Conservation (phyloP, 1,140 invertebrate genomes). For the Aphaenogaster ashmeadi region DNA sequence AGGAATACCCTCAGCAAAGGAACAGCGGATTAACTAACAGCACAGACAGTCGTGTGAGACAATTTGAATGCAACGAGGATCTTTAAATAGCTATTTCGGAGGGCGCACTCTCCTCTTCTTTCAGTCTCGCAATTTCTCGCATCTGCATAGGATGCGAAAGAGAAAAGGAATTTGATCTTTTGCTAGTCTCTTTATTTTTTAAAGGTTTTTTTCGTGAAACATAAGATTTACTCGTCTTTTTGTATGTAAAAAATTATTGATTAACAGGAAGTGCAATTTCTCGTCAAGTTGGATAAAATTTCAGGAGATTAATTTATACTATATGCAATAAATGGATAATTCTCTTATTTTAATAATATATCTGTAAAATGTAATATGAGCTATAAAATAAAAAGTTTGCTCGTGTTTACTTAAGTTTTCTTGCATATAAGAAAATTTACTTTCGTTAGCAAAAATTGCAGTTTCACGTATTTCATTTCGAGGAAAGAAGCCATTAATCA, state of each 20-base stretch:
- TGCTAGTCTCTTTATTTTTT: background rate
- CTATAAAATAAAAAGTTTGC: background rate
- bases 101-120: slow-evolving; percentile 46
- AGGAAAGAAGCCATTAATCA: background rate
- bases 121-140: slow-evolving; percentile 26
- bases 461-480: background rate
- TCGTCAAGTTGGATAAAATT: background rate
- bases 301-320: background rate
- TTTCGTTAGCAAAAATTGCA: background rate
- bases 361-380: background rate
- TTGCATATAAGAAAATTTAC: background rate
- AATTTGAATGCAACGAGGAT: slow-evolving; percentile 72
- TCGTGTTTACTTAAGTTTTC: background rate
- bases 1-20: slow-evolving; percentile 62
- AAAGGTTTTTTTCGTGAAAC: background rate
- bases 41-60: slow-evolving; percentile 66
- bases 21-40: slow-evolving; percentile 50
- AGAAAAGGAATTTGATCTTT: slow-evolving; percentile 40
- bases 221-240: background rate
- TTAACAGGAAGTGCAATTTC: background rate
- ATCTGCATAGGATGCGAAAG: slow-evolving; percentile 41
- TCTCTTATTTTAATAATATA: background rate
- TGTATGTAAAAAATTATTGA: background rate
- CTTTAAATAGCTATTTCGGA: slow-evolving; percentile 76
- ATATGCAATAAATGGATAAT: background rate